Base-by-base conservation (phyloP, 2,797 vertebrate genomes). In the Zenarchopterus dispar region DNA sequence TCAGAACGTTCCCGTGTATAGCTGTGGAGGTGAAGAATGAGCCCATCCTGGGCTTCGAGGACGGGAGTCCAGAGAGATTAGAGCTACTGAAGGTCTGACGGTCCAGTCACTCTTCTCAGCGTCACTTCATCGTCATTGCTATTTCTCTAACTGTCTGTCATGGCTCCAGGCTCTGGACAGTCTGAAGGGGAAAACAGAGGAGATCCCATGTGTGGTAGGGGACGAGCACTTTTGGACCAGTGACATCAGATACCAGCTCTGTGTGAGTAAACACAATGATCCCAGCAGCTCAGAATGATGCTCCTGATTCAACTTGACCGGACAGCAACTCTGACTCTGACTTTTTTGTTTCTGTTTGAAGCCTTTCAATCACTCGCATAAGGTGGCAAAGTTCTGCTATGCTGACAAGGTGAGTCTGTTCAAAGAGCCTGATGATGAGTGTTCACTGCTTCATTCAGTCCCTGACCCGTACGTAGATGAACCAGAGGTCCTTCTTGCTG, bases 311-410 rank as follows among this genome's bases (percentile, higher is more conserved):
- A 39, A 15, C 13, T 4, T 13, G 1, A 39, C 36, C 13, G 16
- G 36, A 8, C 2, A 4, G 11, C 36, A 4, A 2, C 2, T 39
- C 36, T 39, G 13, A 39, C 24, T 19, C 21, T 18, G 43, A 28
- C 10, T 4, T 28, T 4, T 54, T 0, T 70, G 7, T 42, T 75
- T 5, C 56, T 5, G 6, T 62, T 70, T 48, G 28, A 63, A 99
- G 97, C 97, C 97, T 0, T 99, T 96, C 70, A 95, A 97, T 54
- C 97, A 97, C 33, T 91, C 94, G 0, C 97, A 97, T 76, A 96
- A 93, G 73, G 94, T 99, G 77, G 95, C 97, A 62, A 98, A 96
- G 90, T 99, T 95, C 90, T 98, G 97, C 81, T 99, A 97, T 0
- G 97, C 97, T 0, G 94, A 97, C 89, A 94, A 96, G 96, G 97